Evolutionary conservation across 2,797 vertebrate species (phyloP).

Genomic region (Rhinogobio ventralis): DNA sequence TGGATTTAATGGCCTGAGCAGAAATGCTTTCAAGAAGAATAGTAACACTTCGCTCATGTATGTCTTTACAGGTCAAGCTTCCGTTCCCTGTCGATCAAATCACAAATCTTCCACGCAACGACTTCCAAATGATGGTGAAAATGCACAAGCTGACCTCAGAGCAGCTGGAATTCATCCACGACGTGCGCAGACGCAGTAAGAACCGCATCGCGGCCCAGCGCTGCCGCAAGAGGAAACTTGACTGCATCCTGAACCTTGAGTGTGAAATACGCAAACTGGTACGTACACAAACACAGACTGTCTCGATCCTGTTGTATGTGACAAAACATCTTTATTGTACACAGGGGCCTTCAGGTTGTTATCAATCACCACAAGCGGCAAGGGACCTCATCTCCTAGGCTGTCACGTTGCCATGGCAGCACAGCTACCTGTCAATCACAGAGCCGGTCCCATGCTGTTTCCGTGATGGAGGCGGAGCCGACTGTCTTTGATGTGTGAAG

Average conservation of each 20-base stretch:
- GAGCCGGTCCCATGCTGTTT: constrained; percentile 50
- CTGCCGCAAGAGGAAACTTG: constrained; percentile 97
- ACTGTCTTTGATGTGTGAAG: constrained; percentile 49
- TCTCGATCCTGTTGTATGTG: neutral
- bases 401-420: constrained; percentile 58
- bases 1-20: neutral
- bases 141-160: constrained; percentile 99
- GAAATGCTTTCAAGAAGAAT: neutral
- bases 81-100: constrained; percentile 99
- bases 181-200: constrained; percentile 94
- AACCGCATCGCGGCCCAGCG: constrained; percentile 97
- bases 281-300: constrained; percentile 66
- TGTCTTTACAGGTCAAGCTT: constrained; percentile 91
- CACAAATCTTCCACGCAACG: constrained; percentile 99
- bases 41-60: constrained; percentile 45
- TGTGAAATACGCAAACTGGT: constrained; percentile 98
- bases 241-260: constrained; percentile 98
- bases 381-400: neutral
- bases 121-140: constrained; percentile 99
- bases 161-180: constrained; percentile 98
- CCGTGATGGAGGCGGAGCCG: constrained; percentile 26
- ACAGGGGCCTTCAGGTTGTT: neutral
- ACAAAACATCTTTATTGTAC: constrained; percentile 1
- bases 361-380: neutral
- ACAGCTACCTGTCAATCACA: constrained; percentile 31